Evolutionary conservation across 1,140 invertebrate genomes (phyloP), one percentile per base, ranked within the genome.

Genomic region (Bombus waltoni): DNA sequence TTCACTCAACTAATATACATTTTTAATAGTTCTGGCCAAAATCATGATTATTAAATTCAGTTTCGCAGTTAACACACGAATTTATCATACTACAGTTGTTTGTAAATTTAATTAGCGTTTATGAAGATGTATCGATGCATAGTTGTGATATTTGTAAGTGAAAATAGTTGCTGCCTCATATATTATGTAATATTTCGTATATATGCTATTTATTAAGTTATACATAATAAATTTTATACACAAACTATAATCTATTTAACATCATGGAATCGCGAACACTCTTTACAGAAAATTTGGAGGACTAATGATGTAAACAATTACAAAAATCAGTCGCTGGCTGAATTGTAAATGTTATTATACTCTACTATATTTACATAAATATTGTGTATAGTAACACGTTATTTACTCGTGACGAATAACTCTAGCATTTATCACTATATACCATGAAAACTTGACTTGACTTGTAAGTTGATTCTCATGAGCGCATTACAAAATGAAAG

Each of bases 221-320:
- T 93, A 89, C 91, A 91, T 91, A 93, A 90, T 93, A 89, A 93
- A 92, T 89, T 93, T 91, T 93, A 92, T 93, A 93, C 92, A 93
- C 86, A 93, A 93, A 92, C 88, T 92, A 93, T 83, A 89, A 40
- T 87, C 90, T 93, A 93, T 83, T 86, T 93, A 92, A 93, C 81
- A 91, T 92, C 76, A 87, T 91, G 87, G 87, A 89, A 87, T 91
- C 71, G 75, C 81, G 75, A 89, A 88, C 40, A 89, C 28, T 81
- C 71, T 90, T 90, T 86, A 85, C 79, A 84, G 81, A 89, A 85
- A 89, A 73, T 86, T 89, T 85, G 57, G 68, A 87, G 85, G 87
- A 84, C 59, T 86, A 89, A 90, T 79, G 88, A 88, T 89, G 87
- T 90, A 80, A 90, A 88, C 87, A 86, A 92, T 90, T 90, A 90